Conservation (phyloP, 1,140 invertebrate species). For the Drosophila navojoa region DNA sequence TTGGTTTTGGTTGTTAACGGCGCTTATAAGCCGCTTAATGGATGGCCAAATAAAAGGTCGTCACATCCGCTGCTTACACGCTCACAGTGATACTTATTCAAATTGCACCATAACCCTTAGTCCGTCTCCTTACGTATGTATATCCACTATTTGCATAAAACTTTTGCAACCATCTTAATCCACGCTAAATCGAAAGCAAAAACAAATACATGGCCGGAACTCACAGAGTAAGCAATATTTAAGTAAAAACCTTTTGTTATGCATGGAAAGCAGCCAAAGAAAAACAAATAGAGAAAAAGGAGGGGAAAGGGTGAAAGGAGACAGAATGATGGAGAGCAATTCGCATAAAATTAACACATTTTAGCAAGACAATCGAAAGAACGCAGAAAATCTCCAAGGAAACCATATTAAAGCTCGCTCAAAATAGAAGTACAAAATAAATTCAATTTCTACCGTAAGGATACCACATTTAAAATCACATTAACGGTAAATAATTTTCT, state of each 20-base stretch:
- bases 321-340: not conserved
- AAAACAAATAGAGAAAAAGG: not conserved
- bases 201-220: slow-evolving; percentile 30
- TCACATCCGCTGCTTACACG: slow-evolving; percentile 58
- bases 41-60: slow-evolving; percentile 72
- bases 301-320: not conserved
- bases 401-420: not conserved
- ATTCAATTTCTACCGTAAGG: no score
- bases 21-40: slow-evolving; percentile 72
- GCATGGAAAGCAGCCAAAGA: slow-evolving; percentile 21
- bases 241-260: slow-evolving; percentile 56
- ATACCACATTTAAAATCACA: no score
- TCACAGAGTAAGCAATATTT: slow-evolving; percentile 1
- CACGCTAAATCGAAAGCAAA: slow-evolving; percentile 48
- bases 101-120: slow-evolving; percentile 43
- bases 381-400: no score
- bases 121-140: not conserved
- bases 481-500: not conserved
- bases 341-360: not conserved
- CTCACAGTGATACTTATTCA: slow-evolving; percentile 22
- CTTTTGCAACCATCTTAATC: slow-evolving; percentile 55
- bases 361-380: not conserved
- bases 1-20: slow-evolving; percentile 19
- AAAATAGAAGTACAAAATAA: not conserved
- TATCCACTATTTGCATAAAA: slow-evolving; percentile 57